Conservation (phyloP, 2,888 invertebrate genomes). For the Erebia epiphron region DNA sequence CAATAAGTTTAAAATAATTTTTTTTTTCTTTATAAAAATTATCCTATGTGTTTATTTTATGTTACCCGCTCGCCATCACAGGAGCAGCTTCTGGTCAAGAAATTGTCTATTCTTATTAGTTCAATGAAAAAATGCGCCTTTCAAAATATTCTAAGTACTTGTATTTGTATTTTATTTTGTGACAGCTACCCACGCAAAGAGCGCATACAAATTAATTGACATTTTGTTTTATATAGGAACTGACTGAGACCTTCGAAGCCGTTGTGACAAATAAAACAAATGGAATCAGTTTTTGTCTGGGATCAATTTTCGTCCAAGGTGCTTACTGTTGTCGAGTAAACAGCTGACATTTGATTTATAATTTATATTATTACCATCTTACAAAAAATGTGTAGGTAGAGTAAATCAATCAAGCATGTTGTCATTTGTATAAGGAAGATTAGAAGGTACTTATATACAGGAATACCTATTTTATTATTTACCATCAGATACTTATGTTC, state of each 20-base stretch:
- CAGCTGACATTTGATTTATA: slow-evolving; percentile 10
- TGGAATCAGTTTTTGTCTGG: slow-evolving; percentile 19
- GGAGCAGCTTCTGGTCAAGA: too few species aligned
- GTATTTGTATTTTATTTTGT: slow-evolving; percentile 2
- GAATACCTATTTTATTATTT: too few species aligned
- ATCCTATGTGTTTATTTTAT: too few species aligned
- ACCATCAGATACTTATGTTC: too few species aligned
- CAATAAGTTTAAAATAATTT: too few species aligned
- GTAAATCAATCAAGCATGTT: slow-evolving; percentile 18
- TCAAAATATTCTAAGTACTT: too few species aligned
- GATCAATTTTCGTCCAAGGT: neutral
- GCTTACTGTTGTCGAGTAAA: slow-evolving; percentile 8
- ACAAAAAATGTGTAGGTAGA: slow-evolving; percentile 13
- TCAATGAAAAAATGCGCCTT: too few species aligned
- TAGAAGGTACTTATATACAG: too few species aligned
- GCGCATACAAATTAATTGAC: slow-evolving; percentile 25
- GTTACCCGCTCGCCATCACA: too few species aligned
- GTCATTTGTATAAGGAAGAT: neutral
- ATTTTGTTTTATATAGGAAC: slow-evolving; percentile 30
- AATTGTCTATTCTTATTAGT: too few species aligned
- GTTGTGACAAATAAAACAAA: slow-evolving; percentile 27
- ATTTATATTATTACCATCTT: slow-evolving; percentile 3
- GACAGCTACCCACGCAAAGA: slow-evolving; percentile 7
- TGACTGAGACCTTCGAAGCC: slow-evolving; percentile 26
- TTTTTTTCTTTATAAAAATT: too few species aligned